Percentiles rank a stretch among this genome's conserved stretches.
These are phyloP conservation scores for Aphelinus atriplicis DNA, from an alignment of 1,140 invertebrate genomes.

Conservation along the genomic window DNA sequence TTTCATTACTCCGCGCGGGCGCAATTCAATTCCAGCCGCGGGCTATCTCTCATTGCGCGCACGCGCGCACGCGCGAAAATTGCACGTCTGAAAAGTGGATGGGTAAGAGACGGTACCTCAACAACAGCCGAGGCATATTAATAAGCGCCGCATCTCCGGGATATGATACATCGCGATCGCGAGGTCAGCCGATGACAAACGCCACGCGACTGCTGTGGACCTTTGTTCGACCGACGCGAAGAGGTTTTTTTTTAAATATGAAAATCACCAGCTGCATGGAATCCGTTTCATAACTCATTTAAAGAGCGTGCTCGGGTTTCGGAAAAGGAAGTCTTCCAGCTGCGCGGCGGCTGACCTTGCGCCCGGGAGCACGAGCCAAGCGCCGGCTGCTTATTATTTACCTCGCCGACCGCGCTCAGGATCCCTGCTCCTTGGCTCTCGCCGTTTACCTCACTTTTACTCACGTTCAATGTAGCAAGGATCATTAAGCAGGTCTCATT, in stretches of 20 bases:
- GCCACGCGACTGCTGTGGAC: too few species aligned
- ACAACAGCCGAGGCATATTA: not conserved
- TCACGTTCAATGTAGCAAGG: not conserved
- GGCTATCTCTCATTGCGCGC: not conserved
- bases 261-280: too few species aligned
- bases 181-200: not conserved
- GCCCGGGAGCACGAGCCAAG: too few species aligned
- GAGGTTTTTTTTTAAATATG: too few species aligned
- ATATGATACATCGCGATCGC: not conserved
- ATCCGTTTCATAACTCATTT: constrained; percentile 6
- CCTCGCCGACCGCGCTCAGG: too few species aligned
- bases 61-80: not conserved
- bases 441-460: not conserved
- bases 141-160: constrained; percentile 2
- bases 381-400: too few species aligned
- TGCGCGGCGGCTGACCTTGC: not conserved
- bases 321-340: not conserved
- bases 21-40: not conserved
- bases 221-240: too few species aligned
- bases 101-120: not conserved
- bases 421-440: not conserved
- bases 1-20: not conserved
- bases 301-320: not conserved
- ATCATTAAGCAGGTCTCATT: not conserved
- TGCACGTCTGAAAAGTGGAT: not conserved